Conservation (phyloP, 2,888 invertebrate genomes). For the Lasioglossum calceatum region DNA sequence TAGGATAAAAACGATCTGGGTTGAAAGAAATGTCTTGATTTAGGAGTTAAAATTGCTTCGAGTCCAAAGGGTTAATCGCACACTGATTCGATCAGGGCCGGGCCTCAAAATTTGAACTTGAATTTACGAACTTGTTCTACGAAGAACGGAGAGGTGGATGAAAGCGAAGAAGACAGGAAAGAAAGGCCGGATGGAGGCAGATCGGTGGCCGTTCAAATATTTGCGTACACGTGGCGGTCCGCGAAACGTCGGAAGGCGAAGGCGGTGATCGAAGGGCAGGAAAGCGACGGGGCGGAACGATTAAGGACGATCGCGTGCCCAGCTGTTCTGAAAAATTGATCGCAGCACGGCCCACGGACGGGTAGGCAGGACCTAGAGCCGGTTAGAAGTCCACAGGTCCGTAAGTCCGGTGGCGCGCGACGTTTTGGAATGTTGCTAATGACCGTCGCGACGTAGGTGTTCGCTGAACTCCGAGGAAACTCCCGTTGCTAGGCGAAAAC, state of each 20-base stretch:
- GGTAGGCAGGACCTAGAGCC: constrained; percentile 15
- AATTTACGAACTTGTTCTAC: too few relatives aligned
- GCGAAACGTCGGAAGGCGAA: not conserved
- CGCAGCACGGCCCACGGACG: constrained; percentile 1
- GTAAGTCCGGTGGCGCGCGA: constrained; percentile 34
- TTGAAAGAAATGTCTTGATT: too few relatives aligned
- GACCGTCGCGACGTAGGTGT: constrained; percentile 37
- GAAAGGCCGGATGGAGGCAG: not conserved
- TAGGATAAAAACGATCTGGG: too few relatives aligned
- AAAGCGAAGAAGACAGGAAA: not conserved
- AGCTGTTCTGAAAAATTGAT: constrained; percentile 22
- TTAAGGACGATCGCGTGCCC: constrained; percentile 24
- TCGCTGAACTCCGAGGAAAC: not conserved
- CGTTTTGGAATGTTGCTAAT: constrained; percentile 57
- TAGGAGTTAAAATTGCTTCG: too few relatives aligned
- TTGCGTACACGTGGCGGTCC: constrained; percentile 36
- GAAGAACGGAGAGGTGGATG: not conserved
- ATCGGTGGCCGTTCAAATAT: constrained; percentile 31
- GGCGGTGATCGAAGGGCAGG: constrained; percentile 1
- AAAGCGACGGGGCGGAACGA: constrained; percentile 3
- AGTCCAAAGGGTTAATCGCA: too few relatives aligned
- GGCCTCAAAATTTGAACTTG: too few relatives aligned
- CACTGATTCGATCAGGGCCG: too few relatives aligned
- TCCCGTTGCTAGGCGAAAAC: constrained; percentile 28
- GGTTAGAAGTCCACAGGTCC: not conserved